Conservation (phyloP, 1,140 invertebrate genomes). For the Heterodera carotae region DNA sequence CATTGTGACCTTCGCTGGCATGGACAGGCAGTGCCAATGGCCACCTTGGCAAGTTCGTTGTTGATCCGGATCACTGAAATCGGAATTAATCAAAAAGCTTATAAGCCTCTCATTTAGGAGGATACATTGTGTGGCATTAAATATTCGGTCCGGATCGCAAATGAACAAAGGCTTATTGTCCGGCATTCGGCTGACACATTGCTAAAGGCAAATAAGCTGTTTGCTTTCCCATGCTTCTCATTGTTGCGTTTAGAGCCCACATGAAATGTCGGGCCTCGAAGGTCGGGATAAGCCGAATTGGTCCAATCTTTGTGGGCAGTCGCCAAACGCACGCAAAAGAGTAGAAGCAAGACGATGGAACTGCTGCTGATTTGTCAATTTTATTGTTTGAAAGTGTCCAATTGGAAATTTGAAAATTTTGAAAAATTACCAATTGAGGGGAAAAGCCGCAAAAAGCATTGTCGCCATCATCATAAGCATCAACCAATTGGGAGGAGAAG, state of each 20-base stretch:
- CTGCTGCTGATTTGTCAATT: too few relatives aligned
- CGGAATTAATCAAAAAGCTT: neutral
- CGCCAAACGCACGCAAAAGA: too few relatives aligned
- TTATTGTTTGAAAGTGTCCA: too few relatives aligned
- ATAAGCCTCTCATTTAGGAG: neutral
- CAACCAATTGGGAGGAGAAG: too few relatives aligned
- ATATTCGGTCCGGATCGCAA: constrained; percentile 64
- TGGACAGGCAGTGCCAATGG: constrained; percentile 61
- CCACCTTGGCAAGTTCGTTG: constrained; percentile 54
- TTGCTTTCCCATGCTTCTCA: too few relatives aligned
- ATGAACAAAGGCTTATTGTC: constrained; percentile 55
- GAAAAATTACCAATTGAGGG: too few relatives aligned
- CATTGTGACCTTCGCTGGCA: constrained; percentile 64
- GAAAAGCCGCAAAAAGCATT: too few relatives aligned
- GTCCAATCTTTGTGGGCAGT: constrained; percentile 55
- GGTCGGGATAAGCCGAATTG: constrained; percentile 52
- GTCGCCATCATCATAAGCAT: too few relatives aligned
- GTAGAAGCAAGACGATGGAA: too few relatives aligned
- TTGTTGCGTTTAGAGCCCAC: neutral
- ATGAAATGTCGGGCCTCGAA: constrained; percentile 50
- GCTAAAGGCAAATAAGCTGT: constrained; percentile 7
- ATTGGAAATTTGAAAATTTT: too few relatives aligned
- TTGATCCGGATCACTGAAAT: constrained; percentile 60
- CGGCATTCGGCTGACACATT: constrained; percentile 40
- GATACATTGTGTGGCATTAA: constrained; percentile 63